phyloP scores from a whole-genome alignment of 37 sponge, comb jelly and placozoan species.

The Lycopodina hypogea region DNA sequence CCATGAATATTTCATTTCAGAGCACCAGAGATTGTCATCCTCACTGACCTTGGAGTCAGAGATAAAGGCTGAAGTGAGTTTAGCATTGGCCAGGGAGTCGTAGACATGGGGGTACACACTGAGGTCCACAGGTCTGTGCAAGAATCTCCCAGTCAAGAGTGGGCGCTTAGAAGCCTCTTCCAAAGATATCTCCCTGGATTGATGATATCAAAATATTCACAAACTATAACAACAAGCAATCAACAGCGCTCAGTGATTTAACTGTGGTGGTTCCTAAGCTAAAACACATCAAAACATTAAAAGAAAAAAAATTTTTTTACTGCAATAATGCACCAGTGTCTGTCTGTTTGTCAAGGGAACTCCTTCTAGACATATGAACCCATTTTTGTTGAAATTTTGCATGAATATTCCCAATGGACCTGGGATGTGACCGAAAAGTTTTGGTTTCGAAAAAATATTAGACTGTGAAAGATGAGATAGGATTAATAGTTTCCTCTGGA shows the following conservation, averaged over 20 bases:
- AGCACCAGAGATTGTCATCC: not conserved
- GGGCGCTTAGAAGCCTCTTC: constrained; percentile 66
- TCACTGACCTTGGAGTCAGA: constrained; percentile 36
- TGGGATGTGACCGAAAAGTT: too few relatives aligned
- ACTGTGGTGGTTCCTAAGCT: not conserved
- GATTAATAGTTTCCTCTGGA: too few relatives aligned
- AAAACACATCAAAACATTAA: too few relatives aligned
- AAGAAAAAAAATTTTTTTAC: too few relatives aligned
- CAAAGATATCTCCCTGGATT: constrained; percentile 66
- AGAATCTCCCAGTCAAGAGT: constrained; percentile 39
- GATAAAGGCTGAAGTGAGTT: constrained; percentile 61
- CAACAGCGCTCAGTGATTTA: not conserved
- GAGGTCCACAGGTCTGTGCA: constrained; percentile 13
- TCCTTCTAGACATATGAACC: too few relatives aligned
- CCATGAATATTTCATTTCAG: too few relatives aligned
- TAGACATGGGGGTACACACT: constrained; percentile 82
- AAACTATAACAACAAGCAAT: not conserved
- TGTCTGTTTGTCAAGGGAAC: too few relatives aligned
- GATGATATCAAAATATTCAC: not conserved
- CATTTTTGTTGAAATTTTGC: too few relatives aligned
- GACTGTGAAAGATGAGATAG: too few relatives aligned
- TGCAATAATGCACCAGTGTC: too few relatives aligned
- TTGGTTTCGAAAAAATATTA: too few relatives aligned
- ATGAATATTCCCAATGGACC: too few relatives aligned
- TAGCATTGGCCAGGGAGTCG: constrained; percentile 71